Conservation (phyloP, 2,888 invertebrate species). For the Willowsia nigromaculata region DNA sequence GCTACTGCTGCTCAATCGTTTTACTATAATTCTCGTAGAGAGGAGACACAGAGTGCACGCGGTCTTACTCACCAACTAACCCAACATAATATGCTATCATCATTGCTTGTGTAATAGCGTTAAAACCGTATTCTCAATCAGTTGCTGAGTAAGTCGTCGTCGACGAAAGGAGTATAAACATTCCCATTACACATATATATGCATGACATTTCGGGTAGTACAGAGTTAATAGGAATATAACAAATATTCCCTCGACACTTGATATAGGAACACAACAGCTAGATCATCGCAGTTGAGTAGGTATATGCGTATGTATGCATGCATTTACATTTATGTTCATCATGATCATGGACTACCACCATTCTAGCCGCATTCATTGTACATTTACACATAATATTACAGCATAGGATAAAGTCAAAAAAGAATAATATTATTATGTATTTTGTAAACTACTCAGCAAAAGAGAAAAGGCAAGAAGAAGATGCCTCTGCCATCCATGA, state of each 20-base stretch:
- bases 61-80: constrained; percentile 25
- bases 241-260: neutral
- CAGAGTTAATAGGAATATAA: neutral
- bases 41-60: constrained; percentile 8
- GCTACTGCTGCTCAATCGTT: neutral
- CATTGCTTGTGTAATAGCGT: constrained; percentile 19
- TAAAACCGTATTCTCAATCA: constrained; percentile 11
- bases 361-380: constrained; percentile 25
- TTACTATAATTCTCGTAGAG: constrained; percentile 13
- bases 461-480: constrained; percentile 39
- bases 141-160: constrained; percentile 32
- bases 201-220: neutral
- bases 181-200: neutral
- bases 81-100: constrained; percentile 10
- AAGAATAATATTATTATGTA: constrained; percentile 36
- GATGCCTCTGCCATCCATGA: constrained; percentile 38
- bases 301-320: constrained; percentile 23
- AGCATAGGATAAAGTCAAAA: neutral
- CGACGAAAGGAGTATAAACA: neutral
- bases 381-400: constrained; percentile 24
- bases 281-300: neutral
- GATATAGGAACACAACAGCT: neutral
- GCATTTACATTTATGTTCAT: constrained; percentile 35
- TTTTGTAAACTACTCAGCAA: constrained; percentile 10
- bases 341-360: constrained; percentile 25